These are phyloP conservation scores for Microvelia longipes DNA, from an alignment of 1,140 invertebrate species.

Conservation along the genomic window DNA sequence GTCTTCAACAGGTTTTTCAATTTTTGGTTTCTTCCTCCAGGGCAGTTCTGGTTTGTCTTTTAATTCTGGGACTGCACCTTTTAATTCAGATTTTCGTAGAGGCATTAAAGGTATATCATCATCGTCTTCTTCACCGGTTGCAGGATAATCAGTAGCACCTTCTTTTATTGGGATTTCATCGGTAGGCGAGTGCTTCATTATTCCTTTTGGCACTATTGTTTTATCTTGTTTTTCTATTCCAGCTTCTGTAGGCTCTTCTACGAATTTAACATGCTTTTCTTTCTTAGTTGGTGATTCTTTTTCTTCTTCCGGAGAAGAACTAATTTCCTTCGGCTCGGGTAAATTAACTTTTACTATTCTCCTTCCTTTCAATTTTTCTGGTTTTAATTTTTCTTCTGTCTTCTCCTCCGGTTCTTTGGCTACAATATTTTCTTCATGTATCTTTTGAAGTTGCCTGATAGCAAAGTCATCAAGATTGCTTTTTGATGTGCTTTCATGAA, in stretches of 20 bases:
- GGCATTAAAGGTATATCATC: constrained; percentile 15
- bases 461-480: not conserved
- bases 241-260: constrained; percentile 11
- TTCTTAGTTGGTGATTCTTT: constrained; percentile 5
- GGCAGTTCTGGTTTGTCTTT: constrained; percentile 17
- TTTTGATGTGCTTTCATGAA: not conserved
- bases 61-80: constrained; percentile 8
- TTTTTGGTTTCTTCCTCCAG: constrained; percentile 15
- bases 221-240: constrained; percentile 3
- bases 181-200: not conserved
- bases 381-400: not conserved
- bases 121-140: constrained; percentile 12
- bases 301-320: not conserved
- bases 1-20: not conserved
- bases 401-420: not conserved
- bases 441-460: not conserved
- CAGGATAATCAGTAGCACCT: constrained; percentile 9
- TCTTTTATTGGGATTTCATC: constrained; percentile 1
- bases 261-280: constrained; percentile 14
- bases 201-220: not conserved
- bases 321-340: not conserved
- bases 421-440: not conserved
- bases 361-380: not conserved
- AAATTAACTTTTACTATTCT: not conserved
- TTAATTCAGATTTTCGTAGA: constrained; percentile 10